Conservation (phyloP, 2,797 vertebrate species). For the Botia almorhae region DNA sequence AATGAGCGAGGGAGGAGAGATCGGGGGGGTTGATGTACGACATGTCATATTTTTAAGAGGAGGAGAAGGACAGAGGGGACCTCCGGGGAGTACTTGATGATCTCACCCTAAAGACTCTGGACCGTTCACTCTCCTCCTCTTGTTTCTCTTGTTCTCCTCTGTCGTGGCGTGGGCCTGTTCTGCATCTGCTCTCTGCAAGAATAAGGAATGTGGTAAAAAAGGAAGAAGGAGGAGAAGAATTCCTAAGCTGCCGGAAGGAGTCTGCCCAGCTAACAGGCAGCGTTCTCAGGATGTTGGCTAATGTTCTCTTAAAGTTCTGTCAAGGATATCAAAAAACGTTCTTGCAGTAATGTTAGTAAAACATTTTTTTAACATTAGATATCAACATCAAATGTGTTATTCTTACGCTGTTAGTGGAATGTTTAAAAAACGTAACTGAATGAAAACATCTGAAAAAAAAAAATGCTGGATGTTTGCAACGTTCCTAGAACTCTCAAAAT, state of each 20-base stretch:
- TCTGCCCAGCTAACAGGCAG: not conserved
- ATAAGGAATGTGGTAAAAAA: constrained; percentile 23
- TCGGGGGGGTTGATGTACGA: constrained; percentile 55
- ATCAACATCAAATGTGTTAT: too few relatives aligned
- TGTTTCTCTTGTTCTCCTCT: constrained; percentile 20
- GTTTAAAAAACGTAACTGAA: too few relatives aligned
- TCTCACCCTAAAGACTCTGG: constrained; percentile 48
- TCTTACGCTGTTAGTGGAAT: too few relatives aligned
- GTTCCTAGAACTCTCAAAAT: too few relatives aligned
- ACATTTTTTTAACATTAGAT: too few relatives aligned
- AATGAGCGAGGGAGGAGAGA: constrained; percentile 44
- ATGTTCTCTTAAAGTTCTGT: too few relatives aligned
- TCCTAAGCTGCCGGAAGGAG: constrained; percentile 6
- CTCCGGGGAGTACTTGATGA: constrained; percentile 53
- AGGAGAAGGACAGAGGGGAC: constrained; percentile 48
- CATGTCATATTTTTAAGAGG: constrained; percentile 49
- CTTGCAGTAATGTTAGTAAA: too few relatives aligned
- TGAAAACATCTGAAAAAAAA: too few relatives aligned
- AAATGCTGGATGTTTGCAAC: too few relatives aligned
- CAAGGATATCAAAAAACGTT: too few relatives aligned
- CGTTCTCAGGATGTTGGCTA: too few relatives aligned
- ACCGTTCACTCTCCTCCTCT: constrained; percentile 27
- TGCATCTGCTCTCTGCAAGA: constrained; percentile 26
- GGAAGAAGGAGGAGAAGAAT: constrained; percentile 21
- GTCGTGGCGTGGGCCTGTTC: not conserved